Base-by-base conservation (phyloP, 2,113 vertebrate genomes). In the Scortum barcoo region DNA sequence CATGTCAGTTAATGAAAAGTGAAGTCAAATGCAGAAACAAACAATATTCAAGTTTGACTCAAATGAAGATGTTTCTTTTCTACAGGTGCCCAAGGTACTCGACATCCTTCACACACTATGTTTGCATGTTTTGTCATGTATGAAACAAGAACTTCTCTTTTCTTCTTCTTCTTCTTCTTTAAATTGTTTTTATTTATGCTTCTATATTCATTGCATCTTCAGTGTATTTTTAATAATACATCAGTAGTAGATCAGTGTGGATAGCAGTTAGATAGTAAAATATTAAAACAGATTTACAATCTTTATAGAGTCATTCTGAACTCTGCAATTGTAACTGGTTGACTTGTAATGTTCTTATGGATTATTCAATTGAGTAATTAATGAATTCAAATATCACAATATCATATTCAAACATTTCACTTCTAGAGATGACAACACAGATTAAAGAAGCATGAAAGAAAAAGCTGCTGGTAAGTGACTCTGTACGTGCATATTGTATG, bases 351-450 rank as follows among this genome's bases (percentile, higher is more conserved):
- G 17, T 58, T 20, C n/a, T 36, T 54, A 1, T 65, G 13, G 7
- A 26, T 33, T 24, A 24, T 46, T 77, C 4, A 7, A 30, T 14
- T 22, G 38, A 57, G 5, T 36, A 5, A 50, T 48, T 30, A 0
- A 14, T 50, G 61, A 0, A 58, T 73, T 74, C 63, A 3, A 13
- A 8, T 54, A 40, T 66, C 8, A 38, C 26, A 67, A 33, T 0
- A 30, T 4, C 4, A 20, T 14, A 2, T 20, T 1, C 24, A 24
- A 42, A 8, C 2, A 10, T 0, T 8, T 0, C 3, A 40, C n/a
- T 30, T 50, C 2, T 7, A 26, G 10, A 0, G 24, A 30, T 0
- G 1, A 0, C n/a, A 20, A 3, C 0, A 3, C 4, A 0, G 11
- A 22, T 28, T 3, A 2, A 19, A 7, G n/a, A 5, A 7, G 1